These are phyloP conservation scores for Ceraclea dissimilis DNA, from an alignment of 2,888 invertebrate species.

Conservation along the genomic window DNA sequence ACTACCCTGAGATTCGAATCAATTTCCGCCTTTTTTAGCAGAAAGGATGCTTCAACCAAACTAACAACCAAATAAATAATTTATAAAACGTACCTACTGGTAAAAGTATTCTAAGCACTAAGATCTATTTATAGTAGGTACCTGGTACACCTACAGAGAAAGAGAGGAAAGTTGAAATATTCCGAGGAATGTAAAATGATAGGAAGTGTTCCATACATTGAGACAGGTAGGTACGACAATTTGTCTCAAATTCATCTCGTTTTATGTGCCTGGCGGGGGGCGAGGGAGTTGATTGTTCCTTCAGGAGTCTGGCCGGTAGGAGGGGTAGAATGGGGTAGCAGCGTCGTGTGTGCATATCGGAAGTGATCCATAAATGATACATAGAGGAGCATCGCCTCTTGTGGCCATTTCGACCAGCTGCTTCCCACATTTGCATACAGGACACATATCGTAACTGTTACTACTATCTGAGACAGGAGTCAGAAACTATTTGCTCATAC, in stretches of 20 bases:
- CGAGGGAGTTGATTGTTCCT: background rate
- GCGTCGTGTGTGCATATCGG: background rate
- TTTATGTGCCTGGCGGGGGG: background rate
- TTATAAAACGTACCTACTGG: no score
- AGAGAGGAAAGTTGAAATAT: background rate
- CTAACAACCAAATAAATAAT: no score
- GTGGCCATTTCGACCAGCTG: conserved; percentile 17
- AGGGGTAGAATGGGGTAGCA: background rate
- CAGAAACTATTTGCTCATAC: background rate
- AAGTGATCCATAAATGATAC: conserved; percentile 2
- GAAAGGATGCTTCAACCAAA: no score
- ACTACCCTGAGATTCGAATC: no score
- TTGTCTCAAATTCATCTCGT: conserved; percentile 1
- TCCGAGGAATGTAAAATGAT: background rate
- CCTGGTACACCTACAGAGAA: no score
- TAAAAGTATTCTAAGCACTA: no score
- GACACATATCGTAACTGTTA: conserved; percentile 1
- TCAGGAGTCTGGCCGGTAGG: background rate
- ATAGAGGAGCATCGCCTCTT: conserved; percentile 4
- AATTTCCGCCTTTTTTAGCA: no score
- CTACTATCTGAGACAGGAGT: background rate
- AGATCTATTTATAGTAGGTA: no score
- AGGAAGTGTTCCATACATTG: background rate
- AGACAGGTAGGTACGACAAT: background rate
- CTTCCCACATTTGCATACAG: conserved; percentile 19